Conservation (phyloP, 2,888 invertebrate genomes). For the Hypomecis atomaria region DNA sequence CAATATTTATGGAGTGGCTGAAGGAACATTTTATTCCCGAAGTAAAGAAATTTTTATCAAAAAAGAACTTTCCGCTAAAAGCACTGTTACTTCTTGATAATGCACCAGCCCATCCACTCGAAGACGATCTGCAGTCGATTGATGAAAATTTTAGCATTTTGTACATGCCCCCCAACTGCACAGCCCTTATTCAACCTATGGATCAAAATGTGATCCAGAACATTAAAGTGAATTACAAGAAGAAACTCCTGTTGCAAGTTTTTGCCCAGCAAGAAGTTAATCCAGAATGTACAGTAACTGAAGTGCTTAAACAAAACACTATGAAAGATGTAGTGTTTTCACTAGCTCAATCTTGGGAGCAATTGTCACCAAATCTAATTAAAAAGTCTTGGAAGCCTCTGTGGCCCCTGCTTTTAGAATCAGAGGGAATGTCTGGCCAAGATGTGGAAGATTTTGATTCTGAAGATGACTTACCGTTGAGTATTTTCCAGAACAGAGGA, state of each 20-base stretch:
- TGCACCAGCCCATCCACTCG: too few species aligned
- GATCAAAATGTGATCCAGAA: too few species aligned
- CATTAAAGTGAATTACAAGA: too few species aligned
- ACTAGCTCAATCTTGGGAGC: constrained; percentile 17
- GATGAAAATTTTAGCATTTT: too few species aligned
- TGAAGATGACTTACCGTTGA: constrained; percentile 22
- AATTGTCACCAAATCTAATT: constrained; percentile 8
- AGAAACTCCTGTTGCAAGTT: not conserved
- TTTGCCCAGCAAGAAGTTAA: too few species aligned
- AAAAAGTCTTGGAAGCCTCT: constrained; percentile 15
- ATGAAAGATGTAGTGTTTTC: constrained; percentile 22
- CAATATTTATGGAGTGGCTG: not conserved
- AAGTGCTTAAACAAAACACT: constrained; percentile 41
- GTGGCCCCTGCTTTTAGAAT: not conserved
- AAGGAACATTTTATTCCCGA: not conserved
- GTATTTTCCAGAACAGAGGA: constrained; percentile 17
- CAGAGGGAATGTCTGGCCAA: constrained; percentile 2
- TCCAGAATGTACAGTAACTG: constrained; percentile 38
- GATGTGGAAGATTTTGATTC: constrained; percentile 17
- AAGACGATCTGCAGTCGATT: too few species aligned
- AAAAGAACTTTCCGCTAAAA: too few species aligned
- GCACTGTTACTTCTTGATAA: too few species aligned
- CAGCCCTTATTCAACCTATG: too few species aligned
- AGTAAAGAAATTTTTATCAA: not conserved
- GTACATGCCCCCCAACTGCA: too few species aligned